These are phyloP conservation scores for Phytoseiulus persimilis DNA, from an alignment of 2,888 invertebrate species.

Conservation along the genomic window DNA sequence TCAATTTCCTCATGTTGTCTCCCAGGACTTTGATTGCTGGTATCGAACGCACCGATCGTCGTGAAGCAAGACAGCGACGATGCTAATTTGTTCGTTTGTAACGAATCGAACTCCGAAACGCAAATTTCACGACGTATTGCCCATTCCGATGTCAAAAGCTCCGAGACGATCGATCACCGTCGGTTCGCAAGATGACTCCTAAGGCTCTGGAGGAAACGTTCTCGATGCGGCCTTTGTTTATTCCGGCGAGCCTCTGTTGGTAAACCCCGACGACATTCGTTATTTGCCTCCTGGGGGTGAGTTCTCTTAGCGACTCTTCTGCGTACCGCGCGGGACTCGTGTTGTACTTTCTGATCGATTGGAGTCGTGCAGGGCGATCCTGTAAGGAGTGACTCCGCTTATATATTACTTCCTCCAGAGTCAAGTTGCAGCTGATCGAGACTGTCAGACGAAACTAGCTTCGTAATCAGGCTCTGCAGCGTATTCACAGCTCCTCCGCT, in stretches of 20 bases:
- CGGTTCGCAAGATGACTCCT: no score
- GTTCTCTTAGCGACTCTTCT: background rate
- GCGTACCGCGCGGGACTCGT: background rate
- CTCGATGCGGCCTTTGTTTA: no score
- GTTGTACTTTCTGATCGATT: background rate
- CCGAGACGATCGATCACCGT: no score
- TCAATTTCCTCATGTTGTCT: background rate
- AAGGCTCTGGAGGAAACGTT: no score
- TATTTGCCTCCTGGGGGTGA: background rate
- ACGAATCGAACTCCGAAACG: background rate
- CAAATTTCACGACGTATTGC: background rate
- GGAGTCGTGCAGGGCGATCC: background rate
- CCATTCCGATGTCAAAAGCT: no score
- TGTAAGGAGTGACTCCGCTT: background rate
- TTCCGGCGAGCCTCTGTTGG: no score
- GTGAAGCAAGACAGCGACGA: no score
- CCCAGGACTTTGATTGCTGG: background rate
- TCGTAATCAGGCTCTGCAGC: background rate
- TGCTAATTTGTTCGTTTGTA: background rate
- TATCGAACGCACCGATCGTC: background rate
- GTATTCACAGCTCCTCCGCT: no score
- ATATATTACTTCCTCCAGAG: background rate
- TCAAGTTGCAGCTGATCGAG: background rate
- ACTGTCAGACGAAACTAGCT: background rate
- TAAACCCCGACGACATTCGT: no score